Percentiles rank a stretch among this genome's conserved stretches.
Evolutionary conservation across 2,888 invertebrate species (phyloP).

Genomic region (Eustalomyia histrio): DNA sequence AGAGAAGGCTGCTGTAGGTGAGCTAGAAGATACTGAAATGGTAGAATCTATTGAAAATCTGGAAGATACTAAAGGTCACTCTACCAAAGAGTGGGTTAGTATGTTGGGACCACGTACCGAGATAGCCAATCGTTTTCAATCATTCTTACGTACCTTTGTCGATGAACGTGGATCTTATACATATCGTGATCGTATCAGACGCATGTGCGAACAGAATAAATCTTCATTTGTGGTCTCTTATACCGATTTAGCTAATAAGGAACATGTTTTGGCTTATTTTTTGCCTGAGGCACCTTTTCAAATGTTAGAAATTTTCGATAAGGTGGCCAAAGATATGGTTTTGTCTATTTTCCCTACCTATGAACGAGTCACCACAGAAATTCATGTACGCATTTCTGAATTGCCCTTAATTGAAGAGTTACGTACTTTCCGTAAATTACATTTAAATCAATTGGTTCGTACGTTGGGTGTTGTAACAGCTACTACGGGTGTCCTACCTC

Average conservation of each 20-base stretch:
- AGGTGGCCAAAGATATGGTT: constrained; percentile 95
- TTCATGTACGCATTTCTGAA: constrained; percentile 96
- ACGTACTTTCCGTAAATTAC: constrained; percentile 92
- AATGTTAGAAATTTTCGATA: constrained; percentile 97
- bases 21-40: constrained; percentile 89
- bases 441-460: constrained; percentile 96
- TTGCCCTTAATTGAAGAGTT: constrained; percentile 97
- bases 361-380: constrained; percentile 94
- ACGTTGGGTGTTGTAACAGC: constrained; percentile 97
- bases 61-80: constrained; percentile 97
- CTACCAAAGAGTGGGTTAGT: constrained; percentile 97
- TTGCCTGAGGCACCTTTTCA: constrained; percentile 98
- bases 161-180: constrained; percentile 92
- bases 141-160: constrained; percentile 93
- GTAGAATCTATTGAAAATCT: constrained; percentile 98
- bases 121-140: constrained; percentile 95
- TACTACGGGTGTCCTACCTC: constrained; percentile 96
- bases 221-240: constrained; percentile 96
- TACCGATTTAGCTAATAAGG: constrained; percentile 91
- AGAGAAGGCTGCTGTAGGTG: constrained; percentile 92
- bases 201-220: constrained; percentile 96
- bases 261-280: constrained; percentile 97
- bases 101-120: constrained; percentile 97
- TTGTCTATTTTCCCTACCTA: constrained; percentile 97
- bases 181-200: constrained; percentile 94